Evolutionary conservation across 2,113 vertebrate species (phyloP).

Genomic region (Toxotes chatareus): DNA sequence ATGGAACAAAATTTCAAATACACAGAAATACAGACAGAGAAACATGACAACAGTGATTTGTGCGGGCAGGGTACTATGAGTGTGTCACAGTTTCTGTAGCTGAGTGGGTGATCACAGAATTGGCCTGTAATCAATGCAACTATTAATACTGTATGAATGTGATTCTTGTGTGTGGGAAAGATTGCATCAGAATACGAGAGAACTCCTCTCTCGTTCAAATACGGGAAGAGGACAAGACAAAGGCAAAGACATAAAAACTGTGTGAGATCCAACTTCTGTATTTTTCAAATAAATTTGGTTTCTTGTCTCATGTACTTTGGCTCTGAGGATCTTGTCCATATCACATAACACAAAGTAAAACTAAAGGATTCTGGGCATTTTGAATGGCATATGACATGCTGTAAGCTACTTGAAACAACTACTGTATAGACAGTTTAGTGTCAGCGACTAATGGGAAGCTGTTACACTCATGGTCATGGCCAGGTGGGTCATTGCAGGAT

Average conservation of each 20-base stretch:
- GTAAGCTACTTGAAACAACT: neutral
- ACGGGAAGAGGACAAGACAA: constrained; percentile 2
- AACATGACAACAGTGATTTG: neutral
- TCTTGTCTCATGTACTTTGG: neutral
- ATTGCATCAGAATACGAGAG: neutral
- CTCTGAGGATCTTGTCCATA: neutral
- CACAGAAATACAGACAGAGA: neutral
- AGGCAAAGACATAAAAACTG: neutral
- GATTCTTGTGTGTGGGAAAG: neutral
- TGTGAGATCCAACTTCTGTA: neutral
- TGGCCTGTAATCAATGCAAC: neutral
- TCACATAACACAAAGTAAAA: neutral
- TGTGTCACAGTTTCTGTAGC: neutral
- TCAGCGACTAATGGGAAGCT: neutral
- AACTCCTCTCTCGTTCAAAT: constrained; percentile 29
- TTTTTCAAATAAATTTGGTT: neutral
- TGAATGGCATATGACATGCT: too few species aligned
- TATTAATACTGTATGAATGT: neutral
- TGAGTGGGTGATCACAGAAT: neutral
- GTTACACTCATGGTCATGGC: neutral
- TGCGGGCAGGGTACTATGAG: neutral
- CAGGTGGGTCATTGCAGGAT: constrained; percentile 5
- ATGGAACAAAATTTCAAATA: neutral
- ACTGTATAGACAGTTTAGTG: too few species aligned
- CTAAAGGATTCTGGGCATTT: neutral